Evolutionary conservation across 2,888 invertebrate genomes (phyloP).

Genomic region (Allophyes oxyacanthae): DNA sequence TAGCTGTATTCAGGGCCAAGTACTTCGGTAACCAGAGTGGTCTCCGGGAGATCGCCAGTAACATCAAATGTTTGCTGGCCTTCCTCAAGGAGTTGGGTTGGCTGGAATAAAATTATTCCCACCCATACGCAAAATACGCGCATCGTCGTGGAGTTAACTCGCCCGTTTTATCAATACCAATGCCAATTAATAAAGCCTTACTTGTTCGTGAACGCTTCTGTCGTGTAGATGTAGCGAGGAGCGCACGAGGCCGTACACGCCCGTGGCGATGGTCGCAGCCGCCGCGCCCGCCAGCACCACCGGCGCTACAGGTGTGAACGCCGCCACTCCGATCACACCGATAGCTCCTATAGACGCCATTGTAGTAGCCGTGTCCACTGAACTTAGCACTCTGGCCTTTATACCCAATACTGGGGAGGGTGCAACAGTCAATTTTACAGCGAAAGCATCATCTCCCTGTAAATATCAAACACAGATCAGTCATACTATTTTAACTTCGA

Average conservation of each 20-base stretch:
- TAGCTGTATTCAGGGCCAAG: no score
- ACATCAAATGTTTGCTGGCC: no score
- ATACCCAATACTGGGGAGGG: constrained; percentile 80
- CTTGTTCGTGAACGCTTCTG: constrained; percentile 86
- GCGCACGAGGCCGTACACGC: constrained; percentile 86
- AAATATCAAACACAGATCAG: constrained; percentile 19
- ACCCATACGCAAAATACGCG: no score
- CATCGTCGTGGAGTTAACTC: no score
- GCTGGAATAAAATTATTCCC: no score
- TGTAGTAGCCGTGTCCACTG: constrained; percentile 80
- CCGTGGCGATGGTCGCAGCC: constrained; percentile 81
- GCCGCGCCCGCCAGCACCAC: constrained; percentile 84
- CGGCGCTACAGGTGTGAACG: constrained; percentile 86
- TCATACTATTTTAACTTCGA: no score
- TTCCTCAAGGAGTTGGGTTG: no score
- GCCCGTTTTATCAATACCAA: no score
- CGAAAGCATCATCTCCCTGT: constrained; percentile 76
- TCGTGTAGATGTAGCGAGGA: constrained; percentile 85
- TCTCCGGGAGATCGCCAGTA: no score
- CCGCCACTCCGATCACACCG: constrained; percentile 86
- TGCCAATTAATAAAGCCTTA: no score
- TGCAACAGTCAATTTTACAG: constrained; percentile 78
- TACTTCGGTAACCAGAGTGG: no score
- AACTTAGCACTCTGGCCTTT: constrained; percentile 77
- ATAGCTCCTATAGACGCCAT: constrained; percentile 82